Conservation (phyloP, 2,888 invertebrate species). For the Lomographa bimaculata region DNA sequence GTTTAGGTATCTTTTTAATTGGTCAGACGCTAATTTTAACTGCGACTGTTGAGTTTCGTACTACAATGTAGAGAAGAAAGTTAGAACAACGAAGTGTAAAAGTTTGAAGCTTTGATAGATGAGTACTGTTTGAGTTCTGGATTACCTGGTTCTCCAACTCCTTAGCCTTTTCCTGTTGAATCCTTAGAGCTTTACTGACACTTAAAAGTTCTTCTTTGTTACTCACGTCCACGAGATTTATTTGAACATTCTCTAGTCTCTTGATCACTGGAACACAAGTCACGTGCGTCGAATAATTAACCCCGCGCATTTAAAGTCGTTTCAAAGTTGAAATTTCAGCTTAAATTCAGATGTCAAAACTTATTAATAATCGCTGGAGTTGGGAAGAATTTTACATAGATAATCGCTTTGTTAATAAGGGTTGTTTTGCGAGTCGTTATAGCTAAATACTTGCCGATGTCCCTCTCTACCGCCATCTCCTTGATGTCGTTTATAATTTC, state of each 20-base stretch:
- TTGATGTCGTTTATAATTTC: slow-evolving; percentile 93
- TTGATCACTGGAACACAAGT: slow-evolving; percentile 69
- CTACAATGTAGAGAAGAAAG: slow-evolving; percentile 43
- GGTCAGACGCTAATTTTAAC: slow-evolving; percentile 72
- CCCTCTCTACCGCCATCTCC: slow-evolving; percentile 94
- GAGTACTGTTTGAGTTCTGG: slow-evolving; percentile 12
- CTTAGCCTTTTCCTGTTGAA: slow-evolving; percentile 77
- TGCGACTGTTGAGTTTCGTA: slow-evolving; percentile 73
- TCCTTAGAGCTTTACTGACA: slow-evolving; percentile 75
- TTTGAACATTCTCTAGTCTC: slow-evolving; percentile 76
- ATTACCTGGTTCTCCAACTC: slow-evolving; percentile 73
- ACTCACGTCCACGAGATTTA: slow-evolving; percentile 86
- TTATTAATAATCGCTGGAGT: slow-evolving; percentile 37
- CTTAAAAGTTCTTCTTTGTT: slow-evolving; percentile 86
- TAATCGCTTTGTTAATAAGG: slow-evolving; percentile 36
- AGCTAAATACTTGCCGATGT: slow-evolving; percentile 84
- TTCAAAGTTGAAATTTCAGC: slow-evolving; percentile 29
- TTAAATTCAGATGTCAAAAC: slow-evolving; percentile 38
- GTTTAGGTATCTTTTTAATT: slow-evolving; percentile 87
- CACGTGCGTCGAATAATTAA: slow-evolving; percentile 31
- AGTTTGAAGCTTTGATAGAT: slow-evolving; percentile 3
- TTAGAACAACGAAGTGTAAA: slow-evolving; percentile 11
- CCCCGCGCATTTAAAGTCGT: slow-evolving; percentile 28
- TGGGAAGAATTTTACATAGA: slow-evolving; percentile 32
- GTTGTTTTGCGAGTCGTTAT: slow-evolving; percentile 57